phyloP scores from a whole-genome alignment of 2,797 vertebrate genomes.

The Ambastaia sidthimunki region DNA sequence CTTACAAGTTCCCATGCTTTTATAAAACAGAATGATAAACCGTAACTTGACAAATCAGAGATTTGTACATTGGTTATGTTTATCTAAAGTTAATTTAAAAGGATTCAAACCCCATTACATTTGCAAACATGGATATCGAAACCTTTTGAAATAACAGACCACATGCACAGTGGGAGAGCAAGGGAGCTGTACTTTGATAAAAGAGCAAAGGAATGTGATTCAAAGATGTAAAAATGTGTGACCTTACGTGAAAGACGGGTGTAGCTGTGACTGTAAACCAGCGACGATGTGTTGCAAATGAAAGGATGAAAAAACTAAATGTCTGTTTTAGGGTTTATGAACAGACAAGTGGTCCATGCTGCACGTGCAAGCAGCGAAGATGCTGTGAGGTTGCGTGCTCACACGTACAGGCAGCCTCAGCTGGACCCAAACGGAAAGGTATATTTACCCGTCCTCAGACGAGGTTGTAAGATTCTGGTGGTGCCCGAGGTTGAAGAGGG shows the following conservation, averaged over 20 bases:
- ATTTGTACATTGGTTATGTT: neutral
- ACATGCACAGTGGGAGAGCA: constrained; percentile 25
- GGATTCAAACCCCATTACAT: too few species aligned
- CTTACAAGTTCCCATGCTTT: neutral
- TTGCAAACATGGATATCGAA: neutral
- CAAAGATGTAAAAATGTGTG: constrained; percentile 7
- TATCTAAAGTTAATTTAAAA: neutral
- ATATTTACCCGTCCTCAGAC: constrained; percentile 64
- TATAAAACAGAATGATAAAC: constrained; percentile 6
- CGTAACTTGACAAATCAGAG: constrained; percentile 10
- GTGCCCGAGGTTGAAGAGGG: constrained; percentile 31
- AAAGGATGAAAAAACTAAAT: constrained; percentile 25
- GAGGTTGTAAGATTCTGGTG: constrained; percentile 45
- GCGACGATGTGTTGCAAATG: neutral
- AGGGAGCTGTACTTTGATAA: constrained; percentile 25
- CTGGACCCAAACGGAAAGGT: constrained; percentile 22
- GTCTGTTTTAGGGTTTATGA: constrained; percentile 13
- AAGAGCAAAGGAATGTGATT: constrained; percentile 22
- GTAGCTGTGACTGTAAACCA: constrained; percentile 2
- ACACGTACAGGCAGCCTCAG: constrained; percentile 32
- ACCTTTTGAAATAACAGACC: neutral
- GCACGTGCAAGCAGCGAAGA: constrained; percentile 40
- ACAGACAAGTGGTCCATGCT: constrained; percentile 42
- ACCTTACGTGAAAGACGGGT: neutral
- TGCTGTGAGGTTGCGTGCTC: constrained; percentile 37